These are phyloP conservation scores for Oenanthe melanoleuca DNA, from an alignment of 2,113 vertebrate genomes.

Conservation along the genomic window DNA sequence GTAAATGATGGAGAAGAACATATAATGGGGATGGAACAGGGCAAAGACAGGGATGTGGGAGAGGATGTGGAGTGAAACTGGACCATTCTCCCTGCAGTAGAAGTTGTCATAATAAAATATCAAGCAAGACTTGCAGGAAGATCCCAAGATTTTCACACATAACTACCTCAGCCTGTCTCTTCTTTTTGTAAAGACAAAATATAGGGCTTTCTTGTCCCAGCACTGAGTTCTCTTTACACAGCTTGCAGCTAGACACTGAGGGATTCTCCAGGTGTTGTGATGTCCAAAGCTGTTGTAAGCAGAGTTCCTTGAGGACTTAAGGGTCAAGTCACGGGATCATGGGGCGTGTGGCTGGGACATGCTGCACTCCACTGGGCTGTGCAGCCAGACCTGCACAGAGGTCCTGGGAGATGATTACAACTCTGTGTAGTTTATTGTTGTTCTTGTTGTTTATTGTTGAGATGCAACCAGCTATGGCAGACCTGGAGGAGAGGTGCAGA, in stretches of 20 bases:
- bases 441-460: not conserved
- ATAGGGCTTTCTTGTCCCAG: not conserved
- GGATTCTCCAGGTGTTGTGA: not conserved
- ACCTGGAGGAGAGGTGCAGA: not conserved
- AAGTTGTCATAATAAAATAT: not conserved
- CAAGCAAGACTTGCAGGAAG: not conserved
- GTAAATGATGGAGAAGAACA: not conserved
- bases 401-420: not conserved
- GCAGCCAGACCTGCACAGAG: not conserved
- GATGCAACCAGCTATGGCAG: not conserved
- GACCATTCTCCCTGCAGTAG: not conserved
- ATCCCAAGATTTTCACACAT: not conserved
- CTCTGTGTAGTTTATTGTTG: not conserved
- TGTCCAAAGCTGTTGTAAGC: not conserved
- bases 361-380: conserved; percentile 1
- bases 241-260: not conserved
- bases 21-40: not conserved
- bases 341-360: not conserved
- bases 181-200: not conserved
- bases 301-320: not conserved
- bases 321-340: not conserved
- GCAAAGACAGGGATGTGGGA: not conserved
- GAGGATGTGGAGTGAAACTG: not conserved
- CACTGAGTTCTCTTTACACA: not conserved
- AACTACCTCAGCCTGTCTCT: not conserved